Percentiles rank a stretch among this genome's conserved stretches.
Conservation (phyloP, 2,888 invertebrate genomes). For the Stenchaetothrips biformis region DNA sequence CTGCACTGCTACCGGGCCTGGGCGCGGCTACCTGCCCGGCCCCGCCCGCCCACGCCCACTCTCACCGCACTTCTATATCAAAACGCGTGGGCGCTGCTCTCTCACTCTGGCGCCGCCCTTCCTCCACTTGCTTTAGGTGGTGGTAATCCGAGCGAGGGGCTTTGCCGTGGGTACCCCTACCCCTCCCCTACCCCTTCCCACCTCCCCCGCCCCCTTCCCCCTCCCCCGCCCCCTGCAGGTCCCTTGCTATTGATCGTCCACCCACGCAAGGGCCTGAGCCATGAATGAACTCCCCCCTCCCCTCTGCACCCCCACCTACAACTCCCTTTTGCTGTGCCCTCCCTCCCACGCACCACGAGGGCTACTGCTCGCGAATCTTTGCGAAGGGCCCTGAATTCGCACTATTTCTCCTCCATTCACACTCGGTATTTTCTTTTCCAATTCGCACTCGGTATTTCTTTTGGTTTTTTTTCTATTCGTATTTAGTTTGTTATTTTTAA, state of each 20-base stretch:
- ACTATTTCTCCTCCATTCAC: no score
- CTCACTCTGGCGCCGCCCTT: not conserved
- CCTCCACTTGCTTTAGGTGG: no score
- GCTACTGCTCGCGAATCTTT: no score
- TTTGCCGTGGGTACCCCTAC: constrained; percentile 27
- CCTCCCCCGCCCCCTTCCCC: constrained; percentile 28
- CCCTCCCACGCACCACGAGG: not conserved
- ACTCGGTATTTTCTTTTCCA: no score
- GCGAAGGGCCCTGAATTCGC: no score
- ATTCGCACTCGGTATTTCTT: no score
- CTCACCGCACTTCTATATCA: no score
- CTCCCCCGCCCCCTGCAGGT: not conserved
- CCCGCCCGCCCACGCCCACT: not conserved
- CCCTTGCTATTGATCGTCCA: constrained; percentile 27
- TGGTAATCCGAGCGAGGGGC: no score
- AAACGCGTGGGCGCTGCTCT: no score
- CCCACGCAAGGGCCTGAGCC: not conserved
- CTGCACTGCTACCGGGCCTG: not conserved
- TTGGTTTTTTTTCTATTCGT: no score
- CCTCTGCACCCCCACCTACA: not conserved
- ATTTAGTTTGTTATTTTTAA: no score
- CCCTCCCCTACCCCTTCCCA: constrained; percentile 32
- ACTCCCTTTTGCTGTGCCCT: constrained; percentile 14
- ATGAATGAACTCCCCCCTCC: constrained; percentile 25
- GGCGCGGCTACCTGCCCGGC: constrained; percentile 28